Percentiles rank a stretch among this genome's conserved stretches.
Conservation (phyloP, 1,140 invertebrate genomes). For the Nixonia krombeini region DNA sequence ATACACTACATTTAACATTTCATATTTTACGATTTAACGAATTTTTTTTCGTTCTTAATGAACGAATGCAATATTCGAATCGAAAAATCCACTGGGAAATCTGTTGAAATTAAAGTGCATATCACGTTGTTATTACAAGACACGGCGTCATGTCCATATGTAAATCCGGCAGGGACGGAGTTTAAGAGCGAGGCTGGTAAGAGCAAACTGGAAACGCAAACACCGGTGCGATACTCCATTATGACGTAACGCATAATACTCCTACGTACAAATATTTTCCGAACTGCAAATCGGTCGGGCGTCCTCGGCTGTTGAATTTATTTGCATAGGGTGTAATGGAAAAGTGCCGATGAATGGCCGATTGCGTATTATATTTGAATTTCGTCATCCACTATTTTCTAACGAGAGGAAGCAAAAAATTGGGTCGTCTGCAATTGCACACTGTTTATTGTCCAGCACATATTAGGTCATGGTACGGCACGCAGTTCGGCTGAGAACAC, state of each 20-base stretch:
- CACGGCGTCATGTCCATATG: conserved; percentile 13
- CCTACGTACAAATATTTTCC: conserved; percentile 15
- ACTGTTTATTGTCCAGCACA: too few species aligned
- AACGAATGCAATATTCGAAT: conserved; percentile 14
- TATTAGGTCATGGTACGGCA: too few species aligned
- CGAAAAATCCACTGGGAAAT: conserved; percentile 9
- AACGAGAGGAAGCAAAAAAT: background rate
- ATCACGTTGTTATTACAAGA: conserved; percentile 18
- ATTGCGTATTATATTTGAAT: background rate
- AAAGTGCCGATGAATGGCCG: too few species aligned
- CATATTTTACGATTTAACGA: too few species aligned
- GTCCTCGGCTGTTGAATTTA: background rate
- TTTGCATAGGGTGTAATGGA: background rate
- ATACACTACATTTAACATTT: too few species aligned
- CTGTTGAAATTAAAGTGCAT: conserved; percentile 1
- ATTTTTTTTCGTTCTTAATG: too few species aligned
- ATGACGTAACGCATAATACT: conserved; percentile 11
- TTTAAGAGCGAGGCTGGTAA: conserved; percentile 28
- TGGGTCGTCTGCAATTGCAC: too few species aligned
- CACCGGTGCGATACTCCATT: conserved; percentile 13
- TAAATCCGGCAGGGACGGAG: conserved; percentile 20
- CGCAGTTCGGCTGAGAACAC: too few species aligned
- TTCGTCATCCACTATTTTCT: background rate
- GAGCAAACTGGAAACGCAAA: conserved; percentile 18
- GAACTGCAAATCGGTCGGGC: conserved; percentile 6